Evolutionary conservation across 2,113 vertebrate genomes (phyloP).

Genomic region (Pagrus major): DNA sequence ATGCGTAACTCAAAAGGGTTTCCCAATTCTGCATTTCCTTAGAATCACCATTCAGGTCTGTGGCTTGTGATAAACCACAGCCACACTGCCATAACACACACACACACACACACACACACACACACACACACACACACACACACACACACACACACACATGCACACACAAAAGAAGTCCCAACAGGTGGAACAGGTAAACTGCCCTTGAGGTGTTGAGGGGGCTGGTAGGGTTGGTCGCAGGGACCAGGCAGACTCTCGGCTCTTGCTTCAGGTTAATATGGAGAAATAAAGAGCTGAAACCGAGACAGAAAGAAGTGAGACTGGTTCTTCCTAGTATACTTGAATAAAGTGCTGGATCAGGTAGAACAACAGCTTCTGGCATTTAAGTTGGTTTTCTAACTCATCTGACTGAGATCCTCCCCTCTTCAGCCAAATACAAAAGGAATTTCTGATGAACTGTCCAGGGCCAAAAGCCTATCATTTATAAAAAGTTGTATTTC

Average conservation of each 20-base stretch:
- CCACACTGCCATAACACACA: neutral
- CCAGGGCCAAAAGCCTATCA: neutral
- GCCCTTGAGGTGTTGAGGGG: slow-evolving; percentile 14
- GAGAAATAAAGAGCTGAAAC: slow-evolving; percentile 56
- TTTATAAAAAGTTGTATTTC: neutral
- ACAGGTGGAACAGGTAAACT: slow-evolving; percentile 61
- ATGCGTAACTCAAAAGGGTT: neutral
- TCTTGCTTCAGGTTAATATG: slow-evolving; percentile 13
- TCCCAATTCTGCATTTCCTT: neutral
- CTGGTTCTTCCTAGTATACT: slow-evolving; percentile 44
- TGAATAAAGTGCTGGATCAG: slow-evolving; percentile 36
- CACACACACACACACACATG: slow-evolving; percentile 11
- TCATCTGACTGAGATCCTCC: neutral
- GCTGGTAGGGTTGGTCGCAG: neutral
- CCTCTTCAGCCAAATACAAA: neutral
- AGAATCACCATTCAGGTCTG: neutral
- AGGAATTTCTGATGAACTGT: neutral
- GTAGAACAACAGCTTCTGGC: slow-evolving; percentile 22
- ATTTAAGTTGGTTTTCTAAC: neutral
- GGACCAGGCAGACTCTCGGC: slow-evolving; percentile 20
- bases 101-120: too few relatives aligned
- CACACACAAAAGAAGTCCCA: slow-evolving; percentile 13
- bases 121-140: slow-evolving; percentile 13
- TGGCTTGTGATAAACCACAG: neutral
- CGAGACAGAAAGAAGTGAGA: slow-evolving; percentile 47